phyloP scores from a whole-genome alignment of 2,797 vertebrate genomes.

The Pangasius sanitwongsei region DNA sequence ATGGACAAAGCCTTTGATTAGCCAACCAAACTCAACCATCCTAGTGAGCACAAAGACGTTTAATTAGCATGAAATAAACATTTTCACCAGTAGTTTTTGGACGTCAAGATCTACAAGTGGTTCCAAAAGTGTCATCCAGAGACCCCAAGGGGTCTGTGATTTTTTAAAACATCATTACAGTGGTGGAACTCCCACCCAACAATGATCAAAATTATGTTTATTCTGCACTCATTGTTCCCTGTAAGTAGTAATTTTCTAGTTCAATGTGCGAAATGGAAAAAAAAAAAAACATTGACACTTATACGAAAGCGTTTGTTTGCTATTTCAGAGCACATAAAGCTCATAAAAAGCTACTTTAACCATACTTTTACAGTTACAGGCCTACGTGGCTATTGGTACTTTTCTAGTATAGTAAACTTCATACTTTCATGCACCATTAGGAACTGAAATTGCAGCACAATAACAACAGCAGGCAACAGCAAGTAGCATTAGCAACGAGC shows the following conservation, averaged over 20 bases:
- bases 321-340: background rate
- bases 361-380: background rate
- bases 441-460: background rate
- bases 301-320: background rate
- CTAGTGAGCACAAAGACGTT: background rate
- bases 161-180: background rate
- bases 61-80: background rate
- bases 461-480: background rate
- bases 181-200: background rate
- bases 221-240: background rate
- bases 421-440: background rate
- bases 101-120: background rate
- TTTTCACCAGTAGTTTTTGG: background rate
- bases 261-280: background rate
- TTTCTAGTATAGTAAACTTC: background rate
- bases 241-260: background rate
- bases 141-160: background rate
- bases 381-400: background rate
- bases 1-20: constrained; percentile 6
- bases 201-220: background rate
- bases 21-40: background rate
- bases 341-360: background rate
- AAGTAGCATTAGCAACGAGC: background rate
- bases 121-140: background rate
- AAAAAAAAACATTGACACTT: background rate